These are phyloP conservation scores for Nemotelus nigrinus DNA, from an alignment of 2,888 invertebrate genomes.

Conservation along the genomic window DNA sequence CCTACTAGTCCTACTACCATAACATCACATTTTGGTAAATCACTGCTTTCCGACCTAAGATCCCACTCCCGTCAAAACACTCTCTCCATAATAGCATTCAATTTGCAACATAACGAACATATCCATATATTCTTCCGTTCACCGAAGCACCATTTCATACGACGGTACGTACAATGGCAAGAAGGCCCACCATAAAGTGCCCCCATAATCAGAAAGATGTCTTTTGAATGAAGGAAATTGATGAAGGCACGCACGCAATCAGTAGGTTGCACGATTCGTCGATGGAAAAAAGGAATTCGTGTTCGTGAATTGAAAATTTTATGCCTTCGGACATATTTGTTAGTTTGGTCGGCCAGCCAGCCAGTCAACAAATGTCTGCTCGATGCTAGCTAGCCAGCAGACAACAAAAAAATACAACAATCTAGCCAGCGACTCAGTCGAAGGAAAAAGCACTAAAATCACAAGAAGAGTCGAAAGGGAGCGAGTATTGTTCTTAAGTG, in stretches of 20 bases:
- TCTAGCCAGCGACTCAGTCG: too few relatives aligned
- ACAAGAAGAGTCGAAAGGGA: background rate
- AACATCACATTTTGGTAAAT: too few relatives aligned
- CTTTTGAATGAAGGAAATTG: constrained; percentile 49
- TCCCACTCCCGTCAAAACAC: too few relatives aligned
- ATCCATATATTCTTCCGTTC: background rate
- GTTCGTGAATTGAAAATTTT: constrained; percentile 36
- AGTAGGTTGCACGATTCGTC: constrained; percentile 45
- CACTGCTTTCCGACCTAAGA: too few relatives aligned
- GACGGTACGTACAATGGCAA: background rate
- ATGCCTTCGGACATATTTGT: constrained; percentile 30
- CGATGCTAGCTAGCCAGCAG: background rate
- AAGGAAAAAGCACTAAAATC: too few relatives aligned
- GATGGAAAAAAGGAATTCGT: constrained; percentile 32
- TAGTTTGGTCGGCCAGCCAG: too few relatives aligned
- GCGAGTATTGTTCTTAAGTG: background rate
- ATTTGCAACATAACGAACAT: too few relatives aligned
- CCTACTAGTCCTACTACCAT: too few relatives aligned
- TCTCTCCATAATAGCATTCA: too few relatives aligned
- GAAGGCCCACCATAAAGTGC: constrained; percentile 44
- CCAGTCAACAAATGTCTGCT: too few relatives aligned
- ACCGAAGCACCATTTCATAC: background rate
- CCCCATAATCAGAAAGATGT: constrained; percentile 50
- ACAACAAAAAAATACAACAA: background rate
- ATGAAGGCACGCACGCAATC: constrained; percentile 49